Base-by-base conservation (phyloP, 2,888 invertebrate species). In the Muscina levida region DNA sequence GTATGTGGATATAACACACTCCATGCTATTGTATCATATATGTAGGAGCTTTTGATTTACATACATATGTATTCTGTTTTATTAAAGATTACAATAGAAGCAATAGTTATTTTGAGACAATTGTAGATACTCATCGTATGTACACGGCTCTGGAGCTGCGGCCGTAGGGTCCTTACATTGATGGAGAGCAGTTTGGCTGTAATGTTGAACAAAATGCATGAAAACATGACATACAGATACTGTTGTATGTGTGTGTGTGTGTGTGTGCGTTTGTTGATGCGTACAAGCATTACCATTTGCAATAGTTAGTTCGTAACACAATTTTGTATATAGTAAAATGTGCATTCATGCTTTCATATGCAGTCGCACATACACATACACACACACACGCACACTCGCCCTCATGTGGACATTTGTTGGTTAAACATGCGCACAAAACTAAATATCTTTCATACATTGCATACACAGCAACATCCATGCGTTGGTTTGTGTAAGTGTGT, bases 61-160 rank as follows among this genome's bases (percentile, higher is more conserved):
- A 31, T 8, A 8, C 8, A 8, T 42, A n/a, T 66, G 17, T 66
- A 70, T 39, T 31, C 48, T 59, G 39, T 10, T 44, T 59, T 31
- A 31, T 51, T 15, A 51, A 10, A 13, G 22, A 26, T 5, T 24
- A 46, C 17, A 59, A 15, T 42, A 72, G 26, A 39, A 56, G 48
- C 56, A 77, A 62, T 66, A 71, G 22, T 57, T 80, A 77, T 71
- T 57, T 19, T 10, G 37, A 67, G 57, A 72, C 17, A 26, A 44
- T 62, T 72, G 17, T 31, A 77, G 59, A 71, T 8, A 44, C 56
- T 44, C 51, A n/a, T 15, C 22, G 56, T 56, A 37, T 31, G 26
- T 53, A 53, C 15, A 53, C 19, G 56, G 37, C 24, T 31, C 11
- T 15, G 26, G 48, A 5, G 10, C 31, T 31, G 31, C 8, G 31